Evolutionary conservation across 2,113 vertebrate genomes (phyloP).

Genomic region (Ochotona princeps): DNA sequence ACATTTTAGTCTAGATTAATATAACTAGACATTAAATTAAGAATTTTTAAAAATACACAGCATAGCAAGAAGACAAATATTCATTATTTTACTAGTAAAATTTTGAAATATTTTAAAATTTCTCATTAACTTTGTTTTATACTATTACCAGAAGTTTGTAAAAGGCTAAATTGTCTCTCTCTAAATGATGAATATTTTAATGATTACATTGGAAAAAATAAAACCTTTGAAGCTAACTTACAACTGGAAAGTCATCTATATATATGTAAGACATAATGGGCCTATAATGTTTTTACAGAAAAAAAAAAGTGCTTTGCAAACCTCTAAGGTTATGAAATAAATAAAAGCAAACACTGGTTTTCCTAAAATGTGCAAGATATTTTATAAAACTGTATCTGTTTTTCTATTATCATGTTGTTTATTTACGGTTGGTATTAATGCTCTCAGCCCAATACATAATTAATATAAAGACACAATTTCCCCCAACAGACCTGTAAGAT

Average conservation of each 20-base stretch:
- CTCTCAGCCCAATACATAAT: not conserved
- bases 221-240: conserved; percentile 2
- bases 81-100: not conserved
- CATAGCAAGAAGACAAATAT: not conserved
- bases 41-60: not conserved
- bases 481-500: not conserved
- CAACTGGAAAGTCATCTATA: not conserved
- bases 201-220: not conserved
- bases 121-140: conserved; percentile 20
- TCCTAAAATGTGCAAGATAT: not conserved
- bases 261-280: not conserved
- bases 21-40: conserved; percentile 1
- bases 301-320: conserved; percentile 31
- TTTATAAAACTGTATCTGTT: not conserved
- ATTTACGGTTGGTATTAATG: not conserved
- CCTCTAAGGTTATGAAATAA: not conserved
- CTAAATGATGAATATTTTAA: not conserved
- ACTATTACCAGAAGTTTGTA: not conserved
- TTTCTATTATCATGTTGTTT: not conserved
- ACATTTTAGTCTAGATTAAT: not conserved
- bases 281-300: not conserved
- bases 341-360: not conserved
- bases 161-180: not conserved
- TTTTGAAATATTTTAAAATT: conserved; percentile 45
- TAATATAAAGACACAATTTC: not conserved